phyloP scores from a whole-genome alignment of 2,113 vertebrate genomes.

The Mus spicilegus region DNA sequence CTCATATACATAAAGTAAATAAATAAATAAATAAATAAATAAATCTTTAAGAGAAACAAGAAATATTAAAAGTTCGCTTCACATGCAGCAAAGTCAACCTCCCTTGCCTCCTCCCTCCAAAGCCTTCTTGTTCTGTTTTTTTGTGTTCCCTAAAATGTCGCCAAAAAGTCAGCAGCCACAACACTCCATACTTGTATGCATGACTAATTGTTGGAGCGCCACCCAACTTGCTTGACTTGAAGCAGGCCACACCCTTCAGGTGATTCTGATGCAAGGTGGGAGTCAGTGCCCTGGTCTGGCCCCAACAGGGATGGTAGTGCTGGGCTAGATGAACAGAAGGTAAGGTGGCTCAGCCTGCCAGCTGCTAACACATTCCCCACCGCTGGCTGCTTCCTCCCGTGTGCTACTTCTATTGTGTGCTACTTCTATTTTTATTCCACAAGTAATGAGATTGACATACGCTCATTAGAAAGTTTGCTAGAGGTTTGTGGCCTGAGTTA shows the following conservation, averaged over 20 bases:
- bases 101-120: background rate
- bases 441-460: background rate
- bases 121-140: background rate
- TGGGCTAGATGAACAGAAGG: too few species aligned
- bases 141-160: background rate
- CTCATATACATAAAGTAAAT: too few species aligned
- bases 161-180: background rate
- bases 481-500: background rate
- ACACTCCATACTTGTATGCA: too few species aligned
- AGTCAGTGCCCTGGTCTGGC: background rate
- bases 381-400: background rate
- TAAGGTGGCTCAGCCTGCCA: background rate
- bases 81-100: background rate
- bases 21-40: too few species aligned
- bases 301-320: background rate
- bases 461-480: background rate
- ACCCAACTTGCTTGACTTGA: background rate
- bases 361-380: background rate
- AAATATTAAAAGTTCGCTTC: background rate
- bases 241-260: accelerated
- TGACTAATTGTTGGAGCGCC: too few species aligned
- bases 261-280: background rate
- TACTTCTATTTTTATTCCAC: background rate
- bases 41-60: too few species aligned
- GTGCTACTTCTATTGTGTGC: background rate